Evolutionary conservation across 2,888 invertebrate genomes (phyloP).

Genomic region (Tenodera sinensis): DNA sequence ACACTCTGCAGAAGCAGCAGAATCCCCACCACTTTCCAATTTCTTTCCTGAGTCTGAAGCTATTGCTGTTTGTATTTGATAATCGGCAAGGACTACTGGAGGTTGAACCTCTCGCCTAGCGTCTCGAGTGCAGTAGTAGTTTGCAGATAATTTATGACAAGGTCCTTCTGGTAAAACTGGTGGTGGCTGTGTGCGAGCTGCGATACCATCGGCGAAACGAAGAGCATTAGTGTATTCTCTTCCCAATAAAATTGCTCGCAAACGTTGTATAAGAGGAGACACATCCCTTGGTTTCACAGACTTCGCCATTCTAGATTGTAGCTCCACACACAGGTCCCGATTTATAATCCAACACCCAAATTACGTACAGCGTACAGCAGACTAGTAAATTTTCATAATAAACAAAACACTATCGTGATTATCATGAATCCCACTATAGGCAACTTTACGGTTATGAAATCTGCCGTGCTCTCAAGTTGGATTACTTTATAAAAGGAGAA

Average conservation of each 20-base stretch:
- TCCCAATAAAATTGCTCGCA: slow-evolving; percentile 65
- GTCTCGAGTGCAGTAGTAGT: slow-evolving; percentile 83
- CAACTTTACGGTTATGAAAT: no score
- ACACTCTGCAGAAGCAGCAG: slow-evolving; percentile 4
- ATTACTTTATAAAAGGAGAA: no score
- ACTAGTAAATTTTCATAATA: no score
- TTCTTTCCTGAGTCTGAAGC: neutral
- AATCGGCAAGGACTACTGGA: slow-evolving; percentile 41
- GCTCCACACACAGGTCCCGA: no score
- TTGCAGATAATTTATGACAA: slow-evolving; percentile 69
- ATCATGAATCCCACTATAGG: no score
- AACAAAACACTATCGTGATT: no score
- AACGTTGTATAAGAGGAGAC: slow-evolving; percentile 57
- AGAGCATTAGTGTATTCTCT: slow-evolving; percentile 58
- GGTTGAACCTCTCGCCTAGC: slow-evolving; percentile 73
- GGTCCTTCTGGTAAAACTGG: slow-evolving; percentile 81
- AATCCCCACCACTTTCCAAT: slow-evolving; percentile 10
- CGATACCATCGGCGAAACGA: slow-evolving; percentile 63
- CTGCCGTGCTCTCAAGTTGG: no score
- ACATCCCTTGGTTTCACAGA: slow-evolving; percentile 58
- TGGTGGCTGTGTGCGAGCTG: slow-evolving; percentile 75
- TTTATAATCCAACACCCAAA: no score
- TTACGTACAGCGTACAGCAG: no score
- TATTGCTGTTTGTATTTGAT: neutral
- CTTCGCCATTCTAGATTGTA: slow-evolving; percentile 12